Percentiles rank a stretch among this genome's conserved stretches.
Evolutionary conservation across 2,797 vertebrate species (phyloP).

Genomic region (Sebastes hubbsi): DNA sequence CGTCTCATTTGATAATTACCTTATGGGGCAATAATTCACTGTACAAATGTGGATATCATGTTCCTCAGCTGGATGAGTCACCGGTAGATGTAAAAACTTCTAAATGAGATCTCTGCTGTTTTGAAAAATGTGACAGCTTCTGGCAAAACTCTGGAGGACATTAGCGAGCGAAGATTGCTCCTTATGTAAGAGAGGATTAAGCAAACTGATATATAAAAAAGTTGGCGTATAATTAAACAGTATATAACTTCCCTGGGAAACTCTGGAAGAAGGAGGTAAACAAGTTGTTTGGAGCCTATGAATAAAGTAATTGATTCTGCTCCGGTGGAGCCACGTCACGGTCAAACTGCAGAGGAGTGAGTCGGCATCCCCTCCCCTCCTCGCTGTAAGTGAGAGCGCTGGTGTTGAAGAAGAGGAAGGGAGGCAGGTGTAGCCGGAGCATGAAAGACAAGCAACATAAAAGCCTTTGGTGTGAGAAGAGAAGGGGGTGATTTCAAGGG

Average conservation of each 20-base stretch:
- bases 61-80: slow-evolving; percentile 52
- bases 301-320: slow-evolving; percentile 63
- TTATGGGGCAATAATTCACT: slow-evolving; percentile 42
- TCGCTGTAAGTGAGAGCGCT: slow-evolving; percentile 1
- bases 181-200: not conserved
- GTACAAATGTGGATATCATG: slow-evolving; percentile 39
- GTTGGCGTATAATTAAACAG: not conserved
- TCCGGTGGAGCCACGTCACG: slow-evolving; percentile 43
- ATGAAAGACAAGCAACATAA: slow-evolving; percentile 53
- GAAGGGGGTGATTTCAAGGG: slow-evolving; percentile 37
- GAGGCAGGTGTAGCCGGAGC: slow-evolving; percentile 30
- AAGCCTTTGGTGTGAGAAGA: slow-evolving; percentile 36
- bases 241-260: slow-evolving; percentile 12
- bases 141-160: slow-evolving; percentile 7
- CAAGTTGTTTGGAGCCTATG: slow-evolving; percentile 37
- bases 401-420: slow-evolving; percentile 1
- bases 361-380: not conserved
- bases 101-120: slow-evolving; percentile 16
- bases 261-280: slow-evolving; percentile 37
- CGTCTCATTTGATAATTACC: slow-evolving; percentile 58
- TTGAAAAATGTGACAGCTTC: slow-evolving; percentile 13
- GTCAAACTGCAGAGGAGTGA: slow-evolving; percentile 27
- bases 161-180: not conserved
- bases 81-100: slow-evolving; percentile 16
- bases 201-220: not conserved